phyloP scores from a whole-genome alignment of 2,888 invertebrate genomes.

The Acrocera orbiculus region DNA sequence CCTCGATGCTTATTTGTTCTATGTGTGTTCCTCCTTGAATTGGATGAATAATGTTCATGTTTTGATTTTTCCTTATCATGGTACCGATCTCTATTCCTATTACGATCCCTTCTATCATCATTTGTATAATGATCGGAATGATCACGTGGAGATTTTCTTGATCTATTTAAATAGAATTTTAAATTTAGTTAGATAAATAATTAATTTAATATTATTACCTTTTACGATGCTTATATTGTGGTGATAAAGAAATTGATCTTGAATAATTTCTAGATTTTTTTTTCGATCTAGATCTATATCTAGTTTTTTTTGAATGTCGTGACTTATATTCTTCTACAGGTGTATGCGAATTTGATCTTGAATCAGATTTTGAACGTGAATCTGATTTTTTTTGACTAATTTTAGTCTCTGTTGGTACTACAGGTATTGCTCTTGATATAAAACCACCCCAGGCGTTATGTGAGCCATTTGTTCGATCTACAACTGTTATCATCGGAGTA shows the following conservation, averaged over 20 bases:
- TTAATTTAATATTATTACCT: no score
- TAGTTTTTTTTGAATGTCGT: slow-evolving; percentile 14
- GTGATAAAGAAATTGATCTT: slow-evolving; percentile 24
- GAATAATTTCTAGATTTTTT: slow-evolving; percentile 28
- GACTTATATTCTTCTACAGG: slow-evolving; percentile 14
- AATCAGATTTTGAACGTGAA: slow-evolving; percentile 15
- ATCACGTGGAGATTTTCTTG: slow-evolving; percentile 19
- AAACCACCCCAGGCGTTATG: slow-evolving; percentile 52
- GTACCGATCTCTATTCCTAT: slow-evolving; percentile 9
- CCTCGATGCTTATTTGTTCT: slow-evolving; percentile 22
- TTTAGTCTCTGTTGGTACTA: slow-evolving; percentile 20
- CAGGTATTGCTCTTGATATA: slow-evolving; percentile 35
- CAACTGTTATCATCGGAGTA: slow-evolving; percentile 28
- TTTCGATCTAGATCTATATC: slow-evolving; percentile 18
- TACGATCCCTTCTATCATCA: slow-evolving; percentile 18
- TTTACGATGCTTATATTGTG: slow-evolving; percentile 29
- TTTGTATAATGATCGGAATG: slow-evolving; percentile 21
- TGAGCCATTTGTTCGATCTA: slow-evolving; percentile 39
- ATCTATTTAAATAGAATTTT: neutral
- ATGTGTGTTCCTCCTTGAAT: slow-evolving; percentile 18
- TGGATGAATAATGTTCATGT: slow-evolving; percentile 23
- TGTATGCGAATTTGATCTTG: slow-evolving; percentile 22
- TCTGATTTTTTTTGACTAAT: slow-evolving; percentile 18
- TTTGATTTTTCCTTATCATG: slow-evolving; percentile 15
- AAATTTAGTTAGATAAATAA: neutral